These are phyloP conservation scores for Tridacna gigas DNA, from an alignment of 2,888 invertebrate genomes.

Conservation along the genomic window DNA sequence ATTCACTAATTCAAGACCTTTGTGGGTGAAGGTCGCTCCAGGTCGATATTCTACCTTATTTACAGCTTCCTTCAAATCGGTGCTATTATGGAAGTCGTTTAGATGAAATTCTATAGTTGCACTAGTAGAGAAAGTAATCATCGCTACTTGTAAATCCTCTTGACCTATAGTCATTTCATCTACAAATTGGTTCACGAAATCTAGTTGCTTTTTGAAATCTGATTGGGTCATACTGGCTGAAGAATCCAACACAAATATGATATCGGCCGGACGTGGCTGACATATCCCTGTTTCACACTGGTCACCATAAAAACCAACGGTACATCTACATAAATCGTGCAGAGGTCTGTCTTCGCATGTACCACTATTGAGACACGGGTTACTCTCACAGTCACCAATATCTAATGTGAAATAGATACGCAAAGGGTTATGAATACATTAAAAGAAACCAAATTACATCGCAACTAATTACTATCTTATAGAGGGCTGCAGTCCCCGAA, in stretches of 20 bases:
- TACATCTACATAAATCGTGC: conserved; percentile 25
- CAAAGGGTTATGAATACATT: too few species aligned
- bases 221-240: conserved; percentile 41
- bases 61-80: conserved; percentile 24
- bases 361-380: conserved; percentile 30
- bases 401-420: background rate
- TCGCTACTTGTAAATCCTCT: conserved; percentile 34
- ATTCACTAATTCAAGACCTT: conserved; percentile 27
- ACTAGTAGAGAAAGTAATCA: conserved; percentile 37
- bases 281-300: conserved; percentile 42
- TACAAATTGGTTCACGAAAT: conserved; percentile 40
- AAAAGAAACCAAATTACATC: too few species aligned
- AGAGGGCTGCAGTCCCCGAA: too few species aligned
- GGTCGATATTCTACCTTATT: conserved; percentile 25
- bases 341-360: conserved; percentile 25
- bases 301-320: conserved; percentile 16
- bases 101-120: conserved; percentile 39
- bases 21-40: conserved; percentile 38
- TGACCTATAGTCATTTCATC: conserved; percentile 33
- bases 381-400: conserved; percentile 15
- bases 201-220: conserved; percentile 36
- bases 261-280: conserved; percentile 43
- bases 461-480: too few species aligned
- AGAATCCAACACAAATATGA: conserved; percentile 47
- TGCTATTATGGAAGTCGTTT: conserved; percentile 22